Percentiles rank a stretch among this genome's conserved stretches.
These are phyloP conservation scores for Dasypogon diadema DNA, from an alignment of 2,888 invertebrate species.

Conservation along the genomic window DNA sequence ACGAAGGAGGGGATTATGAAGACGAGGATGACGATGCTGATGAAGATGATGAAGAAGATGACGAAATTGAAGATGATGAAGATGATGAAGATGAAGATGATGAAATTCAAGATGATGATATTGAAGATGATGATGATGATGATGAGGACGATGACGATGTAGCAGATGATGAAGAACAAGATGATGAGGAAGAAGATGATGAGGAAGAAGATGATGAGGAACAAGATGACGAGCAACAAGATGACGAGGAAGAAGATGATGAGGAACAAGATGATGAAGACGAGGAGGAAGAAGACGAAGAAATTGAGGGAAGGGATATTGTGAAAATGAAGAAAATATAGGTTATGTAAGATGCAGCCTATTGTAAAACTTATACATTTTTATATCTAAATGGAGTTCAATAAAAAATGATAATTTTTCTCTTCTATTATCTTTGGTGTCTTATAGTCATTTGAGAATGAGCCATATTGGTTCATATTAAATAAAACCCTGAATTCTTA, in stretches of 20 bases:
- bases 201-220: slow-evolving; percentile 2
- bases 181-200: slow-evolving; percentile 5
- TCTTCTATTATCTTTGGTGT: background rate
- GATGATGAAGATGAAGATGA: slow-evolving; percentile 4
- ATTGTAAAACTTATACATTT: too few species aligned
- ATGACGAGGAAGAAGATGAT: slow-evolving; percentile 3
- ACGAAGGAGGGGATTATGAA: background rate
- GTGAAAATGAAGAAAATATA: background rate
- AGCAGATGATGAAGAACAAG: slow-evolving; percentile 7
- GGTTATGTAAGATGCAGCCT: background rate
- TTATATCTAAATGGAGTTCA: too few species aligned
- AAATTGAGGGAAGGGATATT: background rate
- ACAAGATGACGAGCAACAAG: background rate
- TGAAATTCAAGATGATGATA: slow-evolving; percentile 4
- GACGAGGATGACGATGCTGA: slow-evolving; percentile 5
- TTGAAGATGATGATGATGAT: background rate
- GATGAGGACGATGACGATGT: slow-evolving; percentile 6
- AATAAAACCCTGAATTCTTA: too few species aligned
- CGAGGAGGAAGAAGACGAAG: background rate
- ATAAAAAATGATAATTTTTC: background rate
- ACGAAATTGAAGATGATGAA: background rate
- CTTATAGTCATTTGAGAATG: too few species aligned
- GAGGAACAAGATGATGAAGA: background rate
- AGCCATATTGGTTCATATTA: too few species aligned
- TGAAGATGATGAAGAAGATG: slow-evolving; percentile 18